These are phyloP conservation scores for Pteruthius melanotis DNA, from an alignment of 2,113 vertebrate species.

Conservation along the genomic window DNA sequence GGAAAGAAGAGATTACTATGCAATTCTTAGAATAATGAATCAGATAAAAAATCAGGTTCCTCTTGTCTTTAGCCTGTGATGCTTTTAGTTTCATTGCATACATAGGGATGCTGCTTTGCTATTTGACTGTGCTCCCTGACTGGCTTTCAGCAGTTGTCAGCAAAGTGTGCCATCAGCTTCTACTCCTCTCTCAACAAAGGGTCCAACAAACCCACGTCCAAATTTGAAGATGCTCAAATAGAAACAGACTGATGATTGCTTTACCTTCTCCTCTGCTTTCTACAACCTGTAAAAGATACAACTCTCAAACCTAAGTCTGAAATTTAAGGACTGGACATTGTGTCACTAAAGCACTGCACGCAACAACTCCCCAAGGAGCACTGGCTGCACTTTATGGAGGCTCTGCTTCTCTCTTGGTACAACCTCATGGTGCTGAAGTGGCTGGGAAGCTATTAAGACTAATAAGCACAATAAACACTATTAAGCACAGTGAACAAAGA, in stretches of 20 bases:
- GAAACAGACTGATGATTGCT: neutral
- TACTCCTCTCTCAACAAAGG: fast-evolving
- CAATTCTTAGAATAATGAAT: neutral
- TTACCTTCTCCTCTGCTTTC: neutral
- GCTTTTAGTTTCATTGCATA: neutral
- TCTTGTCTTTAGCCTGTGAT: neutral
- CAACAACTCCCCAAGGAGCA: neutral
- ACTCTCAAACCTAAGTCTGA: neutral
- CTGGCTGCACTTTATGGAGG: neutral
- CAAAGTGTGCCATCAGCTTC: neutral
- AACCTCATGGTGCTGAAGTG: neutral
- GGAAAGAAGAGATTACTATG: neutral
- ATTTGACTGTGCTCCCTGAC: neutral
- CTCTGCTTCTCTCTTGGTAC: neutral
- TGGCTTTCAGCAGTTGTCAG: neutral
- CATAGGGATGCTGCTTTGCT: neutral
- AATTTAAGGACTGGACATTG: neutral
- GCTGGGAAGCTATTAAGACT: neutral
- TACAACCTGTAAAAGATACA: neutral
- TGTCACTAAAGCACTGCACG: neutral
- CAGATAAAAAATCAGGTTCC: neutral
- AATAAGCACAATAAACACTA: no score
- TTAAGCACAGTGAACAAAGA: neutral
- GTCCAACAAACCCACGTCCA: fast-evolving
- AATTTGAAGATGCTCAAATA: neutral